A percentile compares a stretch with the other conserved stretches of the same genome.
These are phyloP conservation scores for Ia io DNA, from an alignment of 2,113 vertebrate genomes.

Conservation along the genomic window DNA sequence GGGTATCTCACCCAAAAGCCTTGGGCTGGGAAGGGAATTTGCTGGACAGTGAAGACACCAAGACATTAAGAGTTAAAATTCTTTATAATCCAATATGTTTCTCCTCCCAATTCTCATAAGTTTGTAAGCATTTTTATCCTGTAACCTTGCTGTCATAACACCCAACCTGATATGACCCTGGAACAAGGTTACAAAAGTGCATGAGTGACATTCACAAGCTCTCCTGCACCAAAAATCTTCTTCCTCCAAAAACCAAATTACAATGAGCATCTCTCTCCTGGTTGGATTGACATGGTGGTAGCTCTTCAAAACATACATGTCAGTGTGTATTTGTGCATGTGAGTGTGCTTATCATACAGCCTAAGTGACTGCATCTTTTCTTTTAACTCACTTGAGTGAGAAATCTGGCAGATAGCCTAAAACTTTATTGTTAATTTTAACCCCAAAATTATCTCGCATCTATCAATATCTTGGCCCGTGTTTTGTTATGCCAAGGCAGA, in stretches of 20 bases:
- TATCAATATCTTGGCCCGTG: neutral
- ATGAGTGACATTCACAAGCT: neutral
- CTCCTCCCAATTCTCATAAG: neutral
- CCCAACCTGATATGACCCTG: neutral
- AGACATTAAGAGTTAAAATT: neutral
- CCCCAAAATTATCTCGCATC: constrained; percentile 3
- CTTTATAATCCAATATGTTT: neutral
- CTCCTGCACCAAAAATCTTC: constrained; percentile 3
- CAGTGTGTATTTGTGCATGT: neutral
- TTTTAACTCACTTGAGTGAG: neutral
- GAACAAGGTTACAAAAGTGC: neutral
- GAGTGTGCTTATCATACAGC: neutral
- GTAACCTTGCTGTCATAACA: neutral
- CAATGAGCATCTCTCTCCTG: neutral
- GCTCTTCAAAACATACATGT: neutral
- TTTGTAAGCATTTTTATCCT: neutral
- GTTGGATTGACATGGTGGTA: neutral
- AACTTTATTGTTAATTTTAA: constrained; percentile 32
- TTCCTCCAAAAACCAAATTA: constrained; percentile 8
- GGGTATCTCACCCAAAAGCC: neutral
- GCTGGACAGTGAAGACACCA: neutral
- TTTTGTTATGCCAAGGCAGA: neutral
- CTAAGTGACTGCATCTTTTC: neutral
- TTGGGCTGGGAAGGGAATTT: neutral
- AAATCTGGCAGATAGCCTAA: neutral